Evolutionary conservation across 2,113 vertebrate genomes (phyloP).

Genomic region (Coregonus clupeaformis): DNA sequence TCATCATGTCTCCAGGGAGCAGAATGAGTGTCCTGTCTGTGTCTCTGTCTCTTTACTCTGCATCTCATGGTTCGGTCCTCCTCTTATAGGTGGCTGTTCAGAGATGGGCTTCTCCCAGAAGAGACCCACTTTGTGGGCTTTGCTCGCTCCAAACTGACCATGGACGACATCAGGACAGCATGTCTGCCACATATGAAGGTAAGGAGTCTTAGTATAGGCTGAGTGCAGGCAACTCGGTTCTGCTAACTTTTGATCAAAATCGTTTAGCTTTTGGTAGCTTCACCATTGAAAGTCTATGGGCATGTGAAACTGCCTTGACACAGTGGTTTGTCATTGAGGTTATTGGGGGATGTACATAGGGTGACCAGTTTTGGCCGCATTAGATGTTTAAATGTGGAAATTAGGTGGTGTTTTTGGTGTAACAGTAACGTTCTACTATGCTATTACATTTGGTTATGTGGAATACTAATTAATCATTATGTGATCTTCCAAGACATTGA

Average conservation of each 20-base stretch:
- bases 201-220: not conserved
- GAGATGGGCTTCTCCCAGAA: slow-evolving; percentile 83
- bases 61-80: not conserved
- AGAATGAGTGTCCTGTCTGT: slow-evolving; percentile 7
- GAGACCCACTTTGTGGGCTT: slow-evolving; percentile 84
- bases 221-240: too few relatives aligned
- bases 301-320: too few relatives aligned
- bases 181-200: slow-evolving; percentile 85
- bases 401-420: too few relatives aligned
- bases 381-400: too few relatives aligned
- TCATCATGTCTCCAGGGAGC: slow-evolving; percentile 1
- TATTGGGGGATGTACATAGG: too few relatives aligned
- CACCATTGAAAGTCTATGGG: too few relatives aligned
- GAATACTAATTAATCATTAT: too few relatives aligned
- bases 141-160: slow-evolving; percentile 79
- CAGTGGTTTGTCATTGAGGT: too few relatives aligned
- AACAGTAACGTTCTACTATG: too few relatives aligned
- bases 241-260: not conserved
- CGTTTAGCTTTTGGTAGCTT: not conserved
- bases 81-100: slow-evolving; percentile 83
- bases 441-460: too few relatives aligned
- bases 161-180: slow-evolving; percentile 78
- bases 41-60: not conserved
- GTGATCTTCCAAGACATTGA: too few relatives aligned
- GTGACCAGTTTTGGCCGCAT: too few relatives aligned